Percentiles rank a stretch among this genome's conserved stretches.
These are phyloP conservation scores for Chrysolina haemoptera DNA, from an alignment of 2,888 invertebrate genomes.

Conservation along the genomic window DNA sequence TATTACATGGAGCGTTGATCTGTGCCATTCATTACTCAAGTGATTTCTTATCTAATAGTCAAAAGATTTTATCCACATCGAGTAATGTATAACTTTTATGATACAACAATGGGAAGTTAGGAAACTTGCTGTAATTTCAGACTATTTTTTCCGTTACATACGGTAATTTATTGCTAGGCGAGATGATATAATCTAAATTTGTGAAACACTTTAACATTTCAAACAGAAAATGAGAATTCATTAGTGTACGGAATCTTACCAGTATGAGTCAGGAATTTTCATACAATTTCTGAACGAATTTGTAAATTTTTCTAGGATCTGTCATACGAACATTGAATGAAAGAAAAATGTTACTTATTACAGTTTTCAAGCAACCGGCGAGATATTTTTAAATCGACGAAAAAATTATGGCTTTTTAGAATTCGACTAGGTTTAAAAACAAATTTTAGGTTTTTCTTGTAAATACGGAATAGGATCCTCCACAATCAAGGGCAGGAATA, in stretches of 20 bases:
- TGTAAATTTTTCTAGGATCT: too few species aligned
- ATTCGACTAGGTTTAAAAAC: too few species aligned
- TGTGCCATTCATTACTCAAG: not conserved
- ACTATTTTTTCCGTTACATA: constrained; percentile 34
- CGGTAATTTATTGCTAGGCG: constrained; percentile 31
- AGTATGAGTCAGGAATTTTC: not conserved
- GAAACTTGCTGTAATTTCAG: constrained; percentile 30
- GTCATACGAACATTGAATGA: too few species aligned
- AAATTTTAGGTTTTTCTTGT: too few species aligned
- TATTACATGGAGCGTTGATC: not conserved
- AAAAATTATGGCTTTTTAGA: too few species aligned
- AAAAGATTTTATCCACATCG: constrained; percentile 29
- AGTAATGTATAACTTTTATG: constrained; percentile 26
- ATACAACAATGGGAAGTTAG: constrained; percentile 35
- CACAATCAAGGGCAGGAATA: too few species aligned
- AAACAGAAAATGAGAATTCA: not conserved
- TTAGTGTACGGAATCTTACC: not conserved
- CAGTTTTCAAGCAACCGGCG: too few species aligned
- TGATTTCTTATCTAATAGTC: constrained; percentile 25
- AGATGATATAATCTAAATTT: constrained; percentile 31
- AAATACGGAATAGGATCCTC: too few species aligned
- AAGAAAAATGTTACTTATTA: too few species aligned
- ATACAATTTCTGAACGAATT: not conserved
- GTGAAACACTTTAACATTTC: constrained; percentile 22
- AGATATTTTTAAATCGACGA: too few species aligned